Evolutionary conservation across 2,888 invertebrate species (phyloP).

Genomic region (Pocota personata): DNA sequence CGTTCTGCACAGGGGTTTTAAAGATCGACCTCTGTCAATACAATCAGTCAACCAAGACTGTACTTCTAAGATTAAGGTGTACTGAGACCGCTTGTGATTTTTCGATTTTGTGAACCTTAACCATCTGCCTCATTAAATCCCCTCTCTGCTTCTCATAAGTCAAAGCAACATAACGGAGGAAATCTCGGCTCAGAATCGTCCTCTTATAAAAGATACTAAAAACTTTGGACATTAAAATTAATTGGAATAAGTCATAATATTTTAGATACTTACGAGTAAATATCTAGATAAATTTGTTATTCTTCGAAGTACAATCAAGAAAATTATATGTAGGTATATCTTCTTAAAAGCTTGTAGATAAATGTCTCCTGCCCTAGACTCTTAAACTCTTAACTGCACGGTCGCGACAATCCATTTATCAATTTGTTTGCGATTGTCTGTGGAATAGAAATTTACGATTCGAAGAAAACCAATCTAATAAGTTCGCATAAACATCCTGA

Average conservation of each 20-base stretch:
- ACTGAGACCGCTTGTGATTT: too few relatives aligned
- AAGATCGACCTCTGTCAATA: too few relatives aligned
- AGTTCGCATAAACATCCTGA: conserved; percentile 13
- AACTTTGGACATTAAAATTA: neutral
- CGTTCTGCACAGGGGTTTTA: too few relatives aligned
- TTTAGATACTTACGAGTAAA: too few relatives aligned
- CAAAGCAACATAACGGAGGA: too few relatives aligned
- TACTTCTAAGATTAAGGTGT: too few relatives aligned
- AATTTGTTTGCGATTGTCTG: conserved; percentile 32
- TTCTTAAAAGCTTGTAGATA: neutral
- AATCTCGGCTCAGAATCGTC: too few relatives aligned
- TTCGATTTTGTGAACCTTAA: too few relatives aligned
- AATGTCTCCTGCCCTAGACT: neutral
- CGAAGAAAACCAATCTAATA: conserved; percentile 9
- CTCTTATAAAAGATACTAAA: too few relatives aligned
- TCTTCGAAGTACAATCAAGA: neutral
- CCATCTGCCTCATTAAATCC: too few relatives aligned
- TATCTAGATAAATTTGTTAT: neutral
- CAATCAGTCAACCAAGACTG: too few relatives aligned
- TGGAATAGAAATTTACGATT: neutral
- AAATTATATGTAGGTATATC: neutral
- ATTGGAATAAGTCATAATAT: neutral
- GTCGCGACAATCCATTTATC: conserved; percentile 44
- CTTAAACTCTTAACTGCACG: neutral
- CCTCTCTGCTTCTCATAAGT: too few relatives aligned